These are phyloP conservation scores for Amblyopsis rosae DNA, from an alignment of 2,113 vertebrate species.

Conservation along the genomic window DNA sequence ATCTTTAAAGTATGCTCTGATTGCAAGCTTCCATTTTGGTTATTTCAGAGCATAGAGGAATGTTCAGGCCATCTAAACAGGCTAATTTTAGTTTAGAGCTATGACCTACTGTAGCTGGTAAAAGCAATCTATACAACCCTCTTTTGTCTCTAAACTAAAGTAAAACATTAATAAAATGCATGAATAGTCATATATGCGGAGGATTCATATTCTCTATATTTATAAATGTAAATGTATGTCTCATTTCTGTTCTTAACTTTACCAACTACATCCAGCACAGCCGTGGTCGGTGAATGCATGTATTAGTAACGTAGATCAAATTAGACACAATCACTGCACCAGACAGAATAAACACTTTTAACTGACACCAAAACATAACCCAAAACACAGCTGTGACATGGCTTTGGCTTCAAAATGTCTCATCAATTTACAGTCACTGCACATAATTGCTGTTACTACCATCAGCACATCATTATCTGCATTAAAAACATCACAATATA, in stretches of 20 bases:
- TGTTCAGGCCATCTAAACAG: background rate
- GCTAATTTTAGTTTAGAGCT: background rate
- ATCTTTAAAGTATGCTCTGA: constrained; percentile 27
- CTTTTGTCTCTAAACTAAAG: background rate
- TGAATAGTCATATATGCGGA: too few species aligned
- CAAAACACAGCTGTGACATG: constrained; percentile 35
- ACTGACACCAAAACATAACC: constrained; percentile 39
- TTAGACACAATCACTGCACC: constrained; percentile 33
- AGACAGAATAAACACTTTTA: constrained; percentile 37
- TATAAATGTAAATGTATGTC: too few species aligned
- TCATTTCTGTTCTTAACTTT: background rate
- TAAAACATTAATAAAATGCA: too few species aligned
- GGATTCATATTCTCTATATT: too few species aligned
- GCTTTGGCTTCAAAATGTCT: constrained; percentile 31
- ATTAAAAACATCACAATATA: constrained; percentile 9
- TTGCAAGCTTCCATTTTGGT: constrained; percentile 24
- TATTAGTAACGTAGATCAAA: background rate
- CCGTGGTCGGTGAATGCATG: too few species aligned
- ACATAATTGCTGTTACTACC: constrained; percentile 22
- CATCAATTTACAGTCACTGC: constrained; percentile 25
- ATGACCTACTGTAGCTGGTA: background rate
- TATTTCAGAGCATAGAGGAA: background rate
- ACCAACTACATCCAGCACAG: too few species aligned
- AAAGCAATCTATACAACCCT: background rate
- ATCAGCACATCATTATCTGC: constrained; percentile 35